phyloP scores from a whole-genome alignment of 1,140 invertebrate genomes.

The Lutraria rhynchaena region DNA sequence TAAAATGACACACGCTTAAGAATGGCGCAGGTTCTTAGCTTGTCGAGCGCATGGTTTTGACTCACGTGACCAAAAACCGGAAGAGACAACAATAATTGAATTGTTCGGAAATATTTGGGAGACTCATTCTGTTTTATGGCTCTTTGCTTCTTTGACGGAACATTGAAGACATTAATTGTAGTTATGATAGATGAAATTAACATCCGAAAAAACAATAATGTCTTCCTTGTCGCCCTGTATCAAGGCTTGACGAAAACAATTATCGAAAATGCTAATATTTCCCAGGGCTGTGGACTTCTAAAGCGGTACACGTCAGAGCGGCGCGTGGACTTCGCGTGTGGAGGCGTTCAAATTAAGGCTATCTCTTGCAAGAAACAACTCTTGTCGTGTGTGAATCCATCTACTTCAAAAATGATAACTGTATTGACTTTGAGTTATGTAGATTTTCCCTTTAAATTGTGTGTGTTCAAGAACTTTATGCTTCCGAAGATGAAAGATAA shows the following conservation, averaged over 20 bases:
- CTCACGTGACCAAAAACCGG: background rate
- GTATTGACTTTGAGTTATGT: conserved; percentile 63
- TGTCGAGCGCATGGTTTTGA: no score
- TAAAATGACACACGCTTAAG: no score
- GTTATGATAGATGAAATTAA: conserved; percentile 61
- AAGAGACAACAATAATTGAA: conserved; percentile 15
- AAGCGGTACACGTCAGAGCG: conserved; percentile 38
- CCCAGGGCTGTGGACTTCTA: conserved; percentile 28
- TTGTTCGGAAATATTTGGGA: background rate
- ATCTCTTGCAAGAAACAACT: conserved; percentile 42
- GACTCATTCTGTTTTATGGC: conserved; percentile 26
- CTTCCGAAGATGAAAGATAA: conserved; percentile 56
- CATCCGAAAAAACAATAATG: conserved; percentile 57
- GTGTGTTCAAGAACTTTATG: conserved; percentile 32
- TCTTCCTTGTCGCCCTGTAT: conserved; percentile 54
- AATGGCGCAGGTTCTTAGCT: no score
- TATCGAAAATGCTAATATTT: conserved; percentile 58
- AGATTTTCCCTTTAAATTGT: conserved; percentile 58
- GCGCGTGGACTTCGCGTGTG: conserved; percentile 56
- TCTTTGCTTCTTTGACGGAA: conserved; percentile 29
- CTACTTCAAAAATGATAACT: conserved; percentile 62
- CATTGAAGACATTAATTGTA: conserved; percentile 58
- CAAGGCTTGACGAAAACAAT: conserved; percentile 57
- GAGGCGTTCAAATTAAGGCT: conserved; percentile 54
- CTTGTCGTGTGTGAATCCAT: conserved; percentile 53